Base-by-base conservation (phyloP, 1,140 invertebrate species). In the Wiebesia pumilae region DNA sequence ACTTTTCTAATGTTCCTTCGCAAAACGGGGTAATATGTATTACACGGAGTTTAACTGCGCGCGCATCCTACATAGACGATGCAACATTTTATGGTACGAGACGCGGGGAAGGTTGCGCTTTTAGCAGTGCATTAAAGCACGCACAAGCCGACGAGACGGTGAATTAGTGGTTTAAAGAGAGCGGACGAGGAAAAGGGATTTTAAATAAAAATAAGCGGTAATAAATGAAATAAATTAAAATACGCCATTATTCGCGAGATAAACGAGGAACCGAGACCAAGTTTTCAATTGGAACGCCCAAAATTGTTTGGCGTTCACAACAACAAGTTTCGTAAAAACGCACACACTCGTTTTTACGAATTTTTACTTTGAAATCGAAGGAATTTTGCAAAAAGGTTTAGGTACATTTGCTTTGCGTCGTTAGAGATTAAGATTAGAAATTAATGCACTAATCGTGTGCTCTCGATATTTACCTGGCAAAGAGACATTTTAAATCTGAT, bases 211-310 rank as follows among this genome's bases (percentile, higher is more conserved):
- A 30, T 27, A n/a, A 62, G 33, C 21, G n/a, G 7, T 78, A 40
- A 27, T 43, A 77, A 84, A 73, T 77, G 83, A 43, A 77, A 69
- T 85, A 54, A 58, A 71, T 14, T 14, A 7, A 14, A 33, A 73
- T 33, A 33, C 47, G 30, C 19, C 21, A n/a, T 30, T 62, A 38
- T 19, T 38, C 9, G 81, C 14, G 43, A 47, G 35, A 81, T 47
- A n/a, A 12, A 54, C 27, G 10, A 30, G 65, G 51, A 62, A 83
- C 67, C 51, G 62, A 69, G n/a, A n/a, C n/a, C 14, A 78, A 38
- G 51, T 43, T 78, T 84, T 83, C 69, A 75, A 83, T 83, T 78
- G 83, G n/a, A 65, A 75, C 83, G 58, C 14, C 33, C 9, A 47
- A 6, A 40, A 21, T 47, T n/a, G 2, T 19, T 10, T 16, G 51